These are phyloP conservation scores for Danio choprae DNA, from an alignment of 2,797 vertebrate species.

Conservation along the genomic window DNA sequence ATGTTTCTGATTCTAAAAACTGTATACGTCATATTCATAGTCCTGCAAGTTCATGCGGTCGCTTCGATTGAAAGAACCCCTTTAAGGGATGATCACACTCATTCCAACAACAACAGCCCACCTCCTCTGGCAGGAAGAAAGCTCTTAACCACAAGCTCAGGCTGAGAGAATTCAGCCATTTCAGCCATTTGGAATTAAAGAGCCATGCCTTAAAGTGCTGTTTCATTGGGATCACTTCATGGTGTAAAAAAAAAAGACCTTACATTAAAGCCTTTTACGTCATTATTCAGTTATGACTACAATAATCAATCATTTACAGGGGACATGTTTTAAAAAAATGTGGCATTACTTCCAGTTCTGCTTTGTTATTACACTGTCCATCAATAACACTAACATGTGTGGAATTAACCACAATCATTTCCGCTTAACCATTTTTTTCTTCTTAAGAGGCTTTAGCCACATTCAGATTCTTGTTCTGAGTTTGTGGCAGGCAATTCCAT, in stretches of 20 bases:
- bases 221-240: constrained; percentile 71
- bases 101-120: constrained; percentile 71
- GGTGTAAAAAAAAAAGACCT: not conserved
- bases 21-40: constrained; percentile 53
- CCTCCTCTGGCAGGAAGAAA: constrained; percentile 73
- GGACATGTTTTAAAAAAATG: constrained; percentile 26
- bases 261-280: not conserved
- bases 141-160: constrained; percentile 68
- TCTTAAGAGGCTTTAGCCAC: constrained; percentile 3
- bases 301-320: constrained; percentile 28
- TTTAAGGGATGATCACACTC: constrained; percentile 66
- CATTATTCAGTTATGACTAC: constrained; percentile 36
- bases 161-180: constrained; percentile 63
- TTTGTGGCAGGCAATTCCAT: constrained; percentile 34
- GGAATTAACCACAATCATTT: constrained; percentile 21
- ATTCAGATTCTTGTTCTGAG: not conserved
- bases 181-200: constrained; percentile 60
- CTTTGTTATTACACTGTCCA: constrained; percentile 16
- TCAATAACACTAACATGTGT: constrained; percentile 19
- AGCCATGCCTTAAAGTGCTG: constrained; percentile 67
- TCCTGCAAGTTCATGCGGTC: constrained; percentile 58
- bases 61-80: constrained; percentile 65
- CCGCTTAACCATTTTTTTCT: not conserved
- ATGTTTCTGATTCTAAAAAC: constrained; percentile 48
- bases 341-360: constrained; percentile 7